Evolutionary conservation across 2,888 invertebrate genomes (phyloP).

Genomic region (Erannis defoliaria): DNA sequence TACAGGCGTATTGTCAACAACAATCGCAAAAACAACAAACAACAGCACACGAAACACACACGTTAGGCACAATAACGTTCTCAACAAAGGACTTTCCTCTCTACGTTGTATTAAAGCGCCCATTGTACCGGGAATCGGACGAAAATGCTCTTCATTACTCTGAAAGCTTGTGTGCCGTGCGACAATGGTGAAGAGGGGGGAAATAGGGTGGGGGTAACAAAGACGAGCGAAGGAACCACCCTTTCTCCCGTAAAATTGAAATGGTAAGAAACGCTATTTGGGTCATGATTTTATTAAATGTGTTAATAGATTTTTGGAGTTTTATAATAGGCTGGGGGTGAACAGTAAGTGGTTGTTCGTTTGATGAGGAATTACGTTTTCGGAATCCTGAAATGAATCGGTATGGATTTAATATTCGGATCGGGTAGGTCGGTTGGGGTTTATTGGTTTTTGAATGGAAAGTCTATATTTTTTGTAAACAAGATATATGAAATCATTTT

Average conservation of each 20-base stretch:
- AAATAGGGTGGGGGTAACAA: conserved; percentile 66
- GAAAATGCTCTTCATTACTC: conserved; percentile 88
- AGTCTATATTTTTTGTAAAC: neutral
- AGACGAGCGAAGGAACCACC: conserved; percentile 81
- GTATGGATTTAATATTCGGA: conserved; percentile 12
- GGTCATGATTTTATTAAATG: conserved; percentile 86
- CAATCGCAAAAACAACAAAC: conserved; percentile 79
- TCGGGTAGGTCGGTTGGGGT: neutral
- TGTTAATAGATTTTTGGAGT: conserved; percentile 73
- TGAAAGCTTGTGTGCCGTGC: conserved; percentile 86
- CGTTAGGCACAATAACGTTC: conserved; percentile 74
- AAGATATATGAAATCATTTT: neutral
- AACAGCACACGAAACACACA: conserved; percentile 73
- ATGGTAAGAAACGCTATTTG: conserved; percentile 84
- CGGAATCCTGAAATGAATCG: conserved; percentile 29
- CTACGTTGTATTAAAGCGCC: conserved; percentile 83
- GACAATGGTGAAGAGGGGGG: conserved; percentile 77
- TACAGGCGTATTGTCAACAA: conserved; percentile 68
- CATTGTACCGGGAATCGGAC: conserved; percentile 85
- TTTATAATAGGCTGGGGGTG: conserved; percentile 46
- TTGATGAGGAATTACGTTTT: conserved; percentile 31
- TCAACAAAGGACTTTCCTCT: conserved; percentile 82
- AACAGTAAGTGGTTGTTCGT: conserved; percentile 42
- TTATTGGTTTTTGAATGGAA: conserved; percentile 6
- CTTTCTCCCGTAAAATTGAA: conserved; percentile 85